phyloP scores from a whole-genome alignment of 2,797 vertebrate species.

The Pogonophryne albipinna region DNA sequence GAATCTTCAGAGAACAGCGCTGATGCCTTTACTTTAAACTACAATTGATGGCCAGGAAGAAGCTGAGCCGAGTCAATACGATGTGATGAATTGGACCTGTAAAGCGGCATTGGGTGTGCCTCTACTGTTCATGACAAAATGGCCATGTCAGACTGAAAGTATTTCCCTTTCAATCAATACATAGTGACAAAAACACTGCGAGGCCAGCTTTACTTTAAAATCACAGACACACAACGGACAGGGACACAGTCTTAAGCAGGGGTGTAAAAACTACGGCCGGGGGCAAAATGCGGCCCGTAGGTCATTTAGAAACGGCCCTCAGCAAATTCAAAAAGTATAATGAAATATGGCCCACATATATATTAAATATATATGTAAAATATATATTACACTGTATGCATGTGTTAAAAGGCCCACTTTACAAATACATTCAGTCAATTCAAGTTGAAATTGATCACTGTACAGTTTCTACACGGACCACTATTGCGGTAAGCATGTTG shows the following conservation, averaged over 20 bases:
- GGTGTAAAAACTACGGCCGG: no score
- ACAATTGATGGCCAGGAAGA: constrained; percentile 66
- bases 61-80: constrained; percentile 68
- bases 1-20: constrained; percentile 18
- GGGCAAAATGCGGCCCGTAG: no score
- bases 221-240: constrained; percentile 27
- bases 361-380: no score
- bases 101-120: constrained; percentile 51
- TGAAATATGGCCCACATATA: no score
- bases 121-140: constrained; percentile 70
- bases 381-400: no score
- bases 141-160: constrained; percentile 58
- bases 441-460: no score
- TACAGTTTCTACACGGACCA: no score
- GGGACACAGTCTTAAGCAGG: not conserved
- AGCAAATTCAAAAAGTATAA: no score
- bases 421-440: no score
- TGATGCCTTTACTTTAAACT: constrained; percentile 49
- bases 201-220: constrained; percentile 39
- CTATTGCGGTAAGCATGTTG: no score
- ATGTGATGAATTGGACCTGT: constrained; percentile 64
- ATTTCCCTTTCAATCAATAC: constrained; percentile 71
- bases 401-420: no score
- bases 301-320: no score
- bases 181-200: constrained; percentile 48